Base-by-base conservation (phyloP, 2,888 invertebrate species). In the Chrysolina oricalcia region DNA sequence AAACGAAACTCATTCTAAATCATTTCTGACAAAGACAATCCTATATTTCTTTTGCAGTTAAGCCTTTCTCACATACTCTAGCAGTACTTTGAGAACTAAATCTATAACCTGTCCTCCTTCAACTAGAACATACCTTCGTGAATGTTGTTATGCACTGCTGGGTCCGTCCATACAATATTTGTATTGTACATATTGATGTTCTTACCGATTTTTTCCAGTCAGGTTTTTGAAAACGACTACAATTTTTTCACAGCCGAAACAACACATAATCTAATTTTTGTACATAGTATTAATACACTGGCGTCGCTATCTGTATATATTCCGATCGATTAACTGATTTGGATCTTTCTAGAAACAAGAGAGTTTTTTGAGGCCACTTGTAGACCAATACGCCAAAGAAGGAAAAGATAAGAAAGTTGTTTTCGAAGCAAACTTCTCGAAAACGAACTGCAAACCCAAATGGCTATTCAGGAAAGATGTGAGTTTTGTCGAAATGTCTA, bases 361-460 rank as follows among this genome's bases (percentile, higher is more conserved):
- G 85, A 92, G 94, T 78, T 99, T 98, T 94, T 92, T 98, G 89
- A 97, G 96, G 89, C 98, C 98, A 78, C 91, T 99, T 86, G 94
- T 97, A 85, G 98, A 99, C 91, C 95, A 96, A 90, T 95, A 95
- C 87, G 96, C 96, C 82, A 95, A 97, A 89, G 96, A 99, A 92
- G 96, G 98, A 84, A 97, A 98, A 89, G 98, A 98, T 89, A 98
- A 97, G 89, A 96, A 97, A 89, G 96, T 97, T 81, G 92, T 93
- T 53, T 98, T 99, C 87, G 97, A 97, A 89, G 97, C 96, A 78
- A 95, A 95, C 87, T 99, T 99, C 91, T 96, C 97, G 80, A 99
- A 98, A 90, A 94, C 97, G n/a, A 98, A 98, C 88, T 92, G 94
- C 86, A 97, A 97, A 87, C 96, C 97, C 10, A 97, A 95, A 89